Evolutionary conservation across 2,888 invertebrate species (phyloP), one percentile per base, ranked within the genome.

Genomic region (Agonum fuliginosum): DNA sequence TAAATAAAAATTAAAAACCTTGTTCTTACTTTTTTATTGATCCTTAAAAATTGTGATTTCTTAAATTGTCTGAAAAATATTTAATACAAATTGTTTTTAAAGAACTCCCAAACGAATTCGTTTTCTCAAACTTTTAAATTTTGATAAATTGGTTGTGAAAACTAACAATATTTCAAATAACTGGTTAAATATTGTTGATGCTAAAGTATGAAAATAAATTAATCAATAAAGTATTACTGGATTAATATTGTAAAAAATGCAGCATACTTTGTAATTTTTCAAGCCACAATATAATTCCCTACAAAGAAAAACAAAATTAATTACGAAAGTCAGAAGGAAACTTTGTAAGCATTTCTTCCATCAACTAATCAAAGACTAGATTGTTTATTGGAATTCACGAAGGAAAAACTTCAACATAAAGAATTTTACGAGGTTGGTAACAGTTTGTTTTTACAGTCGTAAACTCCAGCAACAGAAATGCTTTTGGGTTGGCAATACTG

Each of bases 361-460:
- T 62, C 58, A 17, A 12, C 12, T 62, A 62, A 62, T 14, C 17
- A 62, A 62, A 30, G 5, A 46, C 30, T 24, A 30, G 41, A 70
- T 70, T 70, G 70, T 70, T 70, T 70, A 70, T 70, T 48, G 70
- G 46, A 48, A 48, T 70, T 48, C 48, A 14, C 30, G 17, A 46
- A n/a, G 6, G 30, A 62, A 62, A 70, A 70, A 48, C 43, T 69
- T 70, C 48, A 17, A n/a, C 48, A 24, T 48, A 27, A 48, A 70
- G 70, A 70, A 70, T 70, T 70, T 70, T 70, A 70, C 70, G 70
- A 70, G 48, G 70, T 48, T 48, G 70, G 70, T 70, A 70, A 70
- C 70, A 70, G 70, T 70, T 70, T 70, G 70, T 48, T 48, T 70
- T 70, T 48, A 70, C 27, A 70, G 70, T 70, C 70, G 30, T 46